Evolutionary conservation across 2,113 vertebrate species (phyloP).

Genomic region (Oenanthe melanoleuca): DNA sequence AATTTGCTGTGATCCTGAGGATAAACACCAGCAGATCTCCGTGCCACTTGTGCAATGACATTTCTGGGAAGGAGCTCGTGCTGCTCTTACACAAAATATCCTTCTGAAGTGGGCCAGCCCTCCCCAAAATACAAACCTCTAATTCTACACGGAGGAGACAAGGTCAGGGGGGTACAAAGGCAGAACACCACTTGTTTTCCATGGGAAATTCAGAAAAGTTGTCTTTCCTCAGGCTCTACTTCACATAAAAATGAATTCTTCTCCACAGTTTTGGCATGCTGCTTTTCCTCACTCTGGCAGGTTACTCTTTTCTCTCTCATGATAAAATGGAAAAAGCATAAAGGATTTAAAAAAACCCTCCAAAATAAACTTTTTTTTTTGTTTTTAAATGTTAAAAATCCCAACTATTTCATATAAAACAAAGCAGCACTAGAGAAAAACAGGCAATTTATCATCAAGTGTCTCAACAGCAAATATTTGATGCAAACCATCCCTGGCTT

Average conservation of each 20-base stretch:
- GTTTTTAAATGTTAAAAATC: background rate
- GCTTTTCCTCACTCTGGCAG: background rate
- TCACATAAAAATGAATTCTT: background rate
- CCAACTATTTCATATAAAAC: background rate
- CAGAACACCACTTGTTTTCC: background rate
- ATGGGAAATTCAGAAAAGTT: background rate
- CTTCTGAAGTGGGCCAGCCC: background rate
- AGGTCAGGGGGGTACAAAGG: background rate
- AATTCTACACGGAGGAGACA: background rate
- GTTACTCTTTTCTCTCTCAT: background rate
- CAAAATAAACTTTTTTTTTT: background rate
- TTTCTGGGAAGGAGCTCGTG: conserved; percentile 19
- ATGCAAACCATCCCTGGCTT: background rate
- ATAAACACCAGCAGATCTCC: background rate
- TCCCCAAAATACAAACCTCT: background rate
- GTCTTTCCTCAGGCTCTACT: background rate
- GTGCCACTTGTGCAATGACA: background rate
- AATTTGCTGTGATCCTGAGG: background rate
- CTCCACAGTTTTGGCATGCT: background rate
- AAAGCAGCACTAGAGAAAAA: background rate
- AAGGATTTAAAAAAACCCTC: background rate
- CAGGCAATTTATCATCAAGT: background rate
- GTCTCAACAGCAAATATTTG: background rate
- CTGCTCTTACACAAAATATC: background rate
- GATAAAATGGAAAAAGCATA: background rate